Percentiles rank a stretch among this genome's conserved stretches.
Conservation (phyloP, 2,797 vertebrate genomes). For the Syngnathus acus region DNA sequence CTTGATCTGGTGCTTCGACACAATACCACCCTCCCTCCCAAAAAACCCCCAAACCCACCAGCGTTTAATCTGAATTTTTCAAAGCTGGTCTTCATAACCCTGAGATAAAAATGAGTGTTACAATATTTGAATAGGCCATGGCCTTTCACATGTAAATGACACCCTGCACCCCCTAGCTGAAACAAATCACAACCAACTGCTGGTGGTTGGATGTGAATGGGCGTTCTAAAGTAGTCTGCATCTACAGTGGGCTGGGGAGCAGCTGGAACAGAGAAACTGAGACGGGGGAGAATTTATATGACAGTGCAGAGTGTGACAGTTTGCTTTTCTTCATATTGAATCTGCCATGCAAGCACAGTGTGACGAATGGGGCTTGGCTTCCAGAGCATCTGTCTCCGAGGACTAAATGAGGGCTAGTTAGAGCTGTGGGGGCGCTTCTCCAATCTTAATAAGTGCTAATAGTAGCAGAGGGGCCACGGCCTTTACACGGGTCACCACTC, state of each 20-base stretch:
- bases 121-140: constrained; percentile 54
- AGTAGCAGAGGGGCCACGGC: constrained; percentile 37
- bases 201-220: constrained; percentile 67
- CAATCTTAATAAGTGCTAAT: constrained; percentile 40
- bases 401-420: constrained; percentile 63
- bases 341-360: constrained; percentile 55
- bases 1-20: constrained; percentile 27
- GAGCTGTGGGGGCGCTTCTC: constrained; percentile 47
- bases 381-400: constrained; percentile 63
- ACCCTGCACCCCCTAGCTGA: constrained; percentile 60
- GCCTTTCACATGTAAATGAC: constrained; percentile 69
- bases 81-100: constrained; percentile 50
- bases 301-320: constrained; percentile 65
- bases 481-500: constrained; percentile 46
- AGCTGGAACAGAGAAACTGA: constrained; percentile 58
- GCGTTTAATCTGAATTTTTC: constrained; percentile 43
- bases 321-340: constrained; percentile 58
- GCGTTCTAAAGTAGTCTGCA: constrained; percentile 64
- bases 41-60: background rate
- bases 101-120: constrained; percentile 54
- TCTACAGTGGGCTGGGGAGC: constrained; percentile 65
- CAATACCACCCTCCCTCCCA: constrained; percentile 21
- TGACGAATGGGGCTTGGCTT: constrained; percentile 69
- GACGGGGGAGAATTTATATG: constrained; percentile 64
- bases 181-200: constrained; percentile 72